Evolutionary conservation across 37 sponge, comb jelly and placozoan genomes (phyloP), one percentile per base, ranked within the genome.

Genomic region (Aplysina aerophoba): DNA sequence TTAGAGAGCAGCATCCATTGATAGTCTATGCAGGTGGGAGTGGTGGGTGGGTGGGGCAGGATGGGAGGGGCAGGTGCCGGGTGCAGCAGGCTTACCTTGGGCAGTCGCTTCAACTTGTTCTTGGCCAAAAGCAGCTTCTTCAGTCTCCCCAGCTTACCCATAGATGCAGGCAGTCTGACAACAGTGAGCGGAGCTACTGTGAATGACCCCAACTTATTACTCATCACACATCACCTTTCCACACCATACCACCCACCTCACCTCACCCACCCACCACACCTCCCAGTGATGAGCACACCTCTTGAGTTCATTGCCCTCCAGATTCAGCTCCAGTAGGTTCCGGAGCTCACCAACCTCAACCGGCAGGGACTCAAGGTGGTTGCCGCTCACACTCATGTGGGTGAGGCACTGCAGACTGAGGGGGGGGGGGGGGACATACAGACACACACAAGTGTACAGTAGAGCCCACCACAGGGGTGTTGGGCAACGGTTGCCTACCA

Each of bases 101-200:
- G 88, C 11, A 91, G 54, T 3, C 20, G 19, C 22, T 44, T 31
- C 22, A 91, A 65, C 1, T 57, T 54, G 55, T 92, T 92, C 85
- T 92, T 92, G 31, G 88, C 88, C n/a, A 85, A 22, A 34, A 75
- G 57, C 19, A 92, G 57, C 64, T 88, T 92, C 58, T 63, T 58
- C 36, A 92, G 79, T 21, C 66, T 85, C 24, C 21, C 24, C 21
- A 88, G 79, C 22, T 50, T 37, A 35, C 89, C 82, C 0, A 92
- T 56, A 8, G 79, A 66, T 5, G 58, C 15, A 0, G 92, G 92
- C 60, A 92, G 63, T 15, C 82, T 88, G 41, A n/a, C 2, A 16
- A n/a, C 25, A 81, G 62, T 14, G 57, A 14, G 24, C 6, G 16
- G 2, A 36, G 28, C 11, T 6, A 28, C 36, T 5, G 1, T 1